A percentile compares a stretch with the other conserved stretches of the same genome.
Conservation (phyloP, 2,888 invertebrate genomes). For the Aricia artaxerxes region DNA sequence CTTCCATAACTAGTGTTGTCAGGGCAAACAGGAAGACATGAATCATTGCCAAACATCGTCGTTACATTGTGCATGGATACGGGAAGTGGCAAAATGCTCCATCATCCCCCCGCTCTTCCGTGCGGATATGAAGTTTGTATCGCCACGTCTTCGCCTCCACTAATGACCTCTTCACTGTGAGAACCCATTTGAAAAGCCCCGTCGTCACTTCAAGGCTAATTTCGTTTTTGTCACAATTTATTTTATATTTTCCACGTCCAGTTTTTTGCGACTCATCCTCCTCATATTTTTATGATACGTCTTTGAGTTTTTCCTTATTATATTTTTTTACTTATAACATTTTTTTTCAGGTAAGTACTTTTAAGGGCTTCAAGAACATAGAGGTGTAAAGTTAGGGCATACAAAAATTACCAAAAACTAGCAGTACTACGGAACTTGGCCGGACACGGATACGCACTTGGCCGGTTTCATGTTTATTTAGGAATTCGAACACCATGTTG, state of each 20-base stretch:
- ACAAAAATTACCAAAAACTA: too few species aligned
- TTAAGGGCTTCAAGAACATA: neutral
- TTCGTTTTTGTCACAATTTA: constrained; percentile 27
- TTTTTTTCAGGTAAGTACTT: neutral
- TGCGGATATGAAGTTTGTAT: constrained; percentile 49
- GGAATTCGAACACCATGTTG: neutral
- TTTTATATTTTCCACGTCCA: constrained; percentile 19
- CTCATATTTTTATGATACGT: neutral
- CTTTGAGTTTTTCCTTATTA: neutral
- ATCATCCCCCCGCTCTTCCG: constrained; percentile 49
- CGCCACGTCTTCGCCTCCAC: constrained; percentile 42
- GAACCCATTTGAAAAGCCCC: constrained; percentile 34
- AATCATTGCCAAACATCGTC: constrained; percentile 48
- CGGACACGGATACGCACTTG: too few species aligned
- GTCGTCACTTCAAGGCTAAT: constrained; percentile 30
- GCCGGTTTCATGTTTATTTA: too few species aligned
- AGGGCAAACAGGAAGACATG: constrained; percentile 47
- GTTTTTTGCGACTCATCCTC: constrained; percentile 11
- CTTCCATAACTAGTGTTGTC: constrained; percentile 41
- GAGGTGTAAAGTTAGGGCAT: neutral
- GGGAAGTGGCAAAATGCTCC: constrained; percentile 49
- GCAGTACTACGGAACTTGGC: too few species aligned
- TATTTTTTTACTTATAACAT: neutral
- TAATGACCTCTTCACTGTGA: constrained; percentile 40
- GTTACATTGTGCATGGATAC: constrained; percentile 43